Percentiles rank a stretch among this genome's conserved stretches.
Conservation (phyloP, 2,888 invertebrate species). For the Cacoxenus indagator region DNA sequence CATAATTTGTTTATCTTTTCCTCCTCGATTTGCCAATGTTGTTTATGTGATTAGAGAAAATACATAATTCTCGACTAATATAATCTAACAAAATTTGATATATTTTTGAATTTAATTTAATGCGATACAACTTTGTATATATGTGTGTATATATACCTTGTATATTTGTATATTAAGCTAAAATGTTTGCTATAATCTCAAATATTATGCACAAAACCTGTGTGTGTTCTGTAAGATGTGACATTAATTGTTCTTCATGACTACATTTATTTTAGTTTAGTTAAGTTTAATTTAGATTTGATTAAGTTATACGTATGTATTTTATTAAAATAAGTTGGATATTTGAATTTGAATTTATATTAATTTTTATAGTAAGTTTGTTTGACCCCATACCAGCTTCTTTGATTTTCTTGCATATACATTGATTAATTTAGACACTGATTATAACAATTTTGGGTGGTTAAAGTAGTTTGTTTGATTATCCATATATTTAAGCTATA, state of each 20-base stretch:
- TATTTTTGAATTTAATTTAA: slow-evolving; percentile 25
- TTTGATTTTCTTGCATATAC: slow-evolving; percentile 35
- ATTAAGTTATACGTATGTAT: too few relatives aligned
- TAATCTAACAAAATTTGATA: slow-evolving; percentile 37
- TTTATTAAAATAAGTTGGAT: neutral
- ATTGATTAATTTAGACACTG: neutral
- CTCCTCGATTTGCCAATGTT: neutral
- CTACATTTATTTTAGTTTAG: neutral
- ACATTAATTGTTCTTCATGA: neutral
- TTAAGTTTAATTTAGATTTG: neutral
- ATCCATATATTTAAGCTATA: slow-evolving; percentile 53
- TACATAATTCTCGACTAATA: slow-evolving; percentile 36
- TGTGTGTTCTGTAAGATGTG: slow-evolving; percentile 9
- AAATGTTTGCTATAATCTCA: slow-evolving; percentile 17
- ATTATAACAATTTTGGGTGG: slow-evolving; percentile 1
- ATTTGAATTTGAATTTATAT: neutral
- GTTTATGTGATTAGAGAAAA: neutral
- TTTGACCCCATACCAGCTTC: slow-evolving; percentile 71
- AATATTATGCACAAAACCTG: slow-evolving; percentile 47
- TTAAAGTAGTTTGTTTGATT: slow-evolving; percentile 20
- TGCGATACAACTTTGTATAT: slow-evolving; percentile 18
- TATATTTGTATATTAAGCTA: slow-evolving; percentile 18
- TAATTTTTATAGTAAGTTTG: slow-evolving; percentile 48
- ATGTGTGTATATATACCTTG: too few relatives aligned
- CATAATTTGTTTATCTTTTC: neutral